Percentiles rank a stretch among this genome's conserved stretches.
phyloP scores from a whole-genome alignment of 2,888 invertebrate genomes.

The Pyrrhia umbra region DNA sequence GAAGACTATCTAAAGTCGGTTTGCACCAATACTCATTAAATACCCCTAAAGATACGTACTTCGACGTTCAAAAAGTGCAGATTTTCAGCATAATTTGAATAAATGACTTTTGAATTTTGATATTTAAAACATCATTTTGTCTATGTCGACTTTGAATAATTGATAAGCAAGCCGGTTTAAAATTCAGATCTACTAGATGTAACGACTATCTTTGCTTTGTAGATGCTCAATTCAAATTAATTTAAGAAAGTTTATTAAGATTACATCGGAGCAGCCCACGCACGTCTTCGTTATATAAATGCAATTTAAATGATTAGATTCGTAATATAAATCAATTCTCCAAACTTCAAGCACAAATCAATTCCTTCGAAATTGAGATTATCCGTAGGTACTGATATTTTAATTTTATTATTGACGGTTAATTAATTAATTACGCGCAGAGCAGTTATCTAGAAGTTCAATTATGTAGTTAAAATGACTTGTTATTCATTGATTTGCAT shows the following conservation, averaged over 20 bases:
- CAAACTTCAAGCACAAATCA: conserved; percentile 17
- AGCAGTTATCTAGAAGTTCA: conserved; percentile 18
- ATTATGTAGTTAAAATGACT: conserved; percentile 15
- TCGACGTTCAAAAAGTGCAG: too few species aligned
- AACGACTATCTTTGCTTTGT: neutral
- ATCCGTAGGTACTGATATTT: conserved; percentile 6
- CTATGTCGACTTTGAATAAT: too few species aligned
- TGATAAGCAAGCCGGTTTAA: too few species aligned
- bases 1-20: too few species aligned
- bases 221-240: neutral
- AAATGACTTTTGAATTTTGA: too few species aligned
- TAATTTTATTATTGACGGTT: conserved; percentile 23
- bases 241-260: conserved; percentile 28
- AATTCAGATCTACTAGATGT: too few species aligned
- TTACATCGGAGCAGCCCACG: conserved; percentile 14
- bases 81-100: too few species aligned
- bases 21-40: too few species aligned
- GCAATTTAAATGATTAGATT: conserved; percentile 23
- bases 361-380: conserved; percentile 12
- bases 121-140: too few species aligned
- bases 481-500: conserved; percentile 20
- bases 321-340: conserved; percentile 17
- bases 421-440: conserved; percentile 19
- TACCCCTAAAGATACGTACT: too few species aligned
- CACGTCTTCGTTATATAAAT: conserved; percentile 31